These are phyloP conservation scores for Lycocorax pyrrhopterus DNA, from an alignment of 2,113 vertebrate genomes.

Conservation along the genomic window DNA sequence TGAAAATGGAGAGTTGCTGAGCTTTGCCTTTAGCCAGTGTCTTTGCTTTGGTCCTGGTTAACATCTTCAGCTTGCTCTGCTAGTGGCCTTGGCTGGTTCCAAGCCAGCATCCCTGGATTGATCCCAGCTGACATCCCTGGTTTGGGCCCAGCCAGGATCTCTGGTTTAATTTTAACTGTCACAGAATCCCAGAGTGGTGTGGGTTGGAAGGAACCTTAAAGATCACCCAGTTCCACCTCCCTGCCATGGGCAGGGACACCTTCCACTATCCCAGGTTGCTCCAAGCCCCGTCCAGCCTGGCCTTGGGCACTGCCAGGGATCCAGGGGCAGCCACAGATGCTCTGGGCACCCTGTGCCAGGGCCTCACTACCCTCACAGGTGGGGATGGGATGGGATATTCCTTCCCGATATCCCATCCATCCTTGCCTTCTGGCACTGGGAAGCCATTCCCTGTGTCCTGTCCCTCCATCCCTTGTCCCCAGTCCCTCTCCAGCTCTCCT, in stretches of 20 bases:
- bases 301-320: background rate
- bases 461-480: background rate
- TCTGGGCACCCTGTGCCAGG: background rate
- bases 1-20: background rate
- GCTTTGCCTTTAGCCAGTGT: background rate
- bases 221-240: too few species aligned
- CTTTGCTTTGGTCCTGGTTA: background rate
- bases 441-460: background rate
- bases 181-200: background rate
- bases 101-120: background rate
- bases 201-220: background rate
- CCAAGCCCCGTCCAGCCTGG: accelerated
- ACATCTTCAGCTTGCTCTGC: background rate
- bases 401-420: accelerated
- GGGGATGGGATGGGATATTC: too few species aligned
- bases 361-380: background rate
- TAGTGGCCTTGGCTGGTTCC: background rate
- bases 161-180: background rate
- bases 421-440: background rate
- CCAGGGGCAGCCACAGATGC: background rate
- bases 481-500: background rate
- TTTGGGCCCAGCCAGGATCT: background rate
- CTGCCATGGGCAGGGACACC: background rate
- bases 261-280: accelerated
- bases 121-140: background rate